A percentile compares a stretch with the other conserved stretches of the same genome.
phyloP scores from a whole-genome alignment of 2,797 vertebrate species.

The Syngnathus rostellatus region DNA sequence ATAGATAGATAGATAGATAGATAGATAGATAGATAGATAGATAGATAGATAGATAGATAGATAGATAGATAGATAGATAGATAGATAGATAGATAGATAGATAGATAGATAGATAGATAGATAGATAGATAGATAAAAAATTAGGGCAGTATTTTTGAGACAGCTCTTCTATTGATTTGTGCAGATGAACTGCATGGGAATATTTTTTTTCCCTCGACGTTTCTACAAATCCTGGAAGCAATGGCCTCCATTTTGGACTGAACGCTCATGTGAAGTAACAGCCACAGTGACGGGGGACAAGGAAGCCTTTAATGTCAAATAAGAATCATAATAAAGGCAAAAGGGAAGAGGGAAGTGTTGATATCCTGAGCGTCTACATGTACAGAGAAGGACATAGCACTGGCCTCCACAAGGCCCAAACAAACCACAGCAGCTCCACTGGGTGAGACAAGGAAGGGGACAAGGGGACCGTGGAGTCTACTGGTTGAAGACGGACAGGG shows the following conservation, averaged over 20 bases:
- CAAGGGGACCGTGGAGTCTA: conserved; percentile 72
- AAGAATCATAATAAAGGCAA: conserved; percentile 23
- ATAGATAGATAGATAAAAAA: too few species aligned
- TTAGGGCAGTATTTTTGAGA: neutral
- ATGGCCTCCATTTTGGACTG: neutral
- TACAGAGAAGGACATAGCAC: conserved; percentile 81
- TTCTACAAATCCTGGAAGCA: neutral
- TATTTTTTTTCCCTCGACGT: neutral
- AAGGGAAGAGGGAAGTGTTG: conserved; percentile 19
- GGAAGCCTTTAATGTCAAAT: conserved; percentile 66
- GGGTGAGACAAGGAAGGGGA: conserved; percentile 74
- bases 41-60: too few species aligned
- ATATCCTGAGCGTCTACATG: conserved; percentile 60
- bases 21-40: too few species aligned
- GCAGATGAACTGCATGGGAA: neutral
- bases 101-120: too few species aligned
- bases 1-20: too few species aligned
- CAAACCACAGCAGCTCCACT: conserved; percentile 74
- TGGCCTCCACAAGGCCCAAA: conserved; percentile 45
- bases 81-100: too few species aligned
- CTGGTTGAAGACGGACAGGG: conserved; percentile 85
- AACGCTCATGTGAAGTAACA: conserved; percentile 93
- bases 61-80: too few species aligned
- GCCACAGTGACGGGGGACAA: conserved; percentile 74
- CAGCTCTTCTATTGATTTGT: neutral